Base-by-base conservation (phyloP, 35 echinoderm and acorn worm genomes). In the Holothuria glaberrima region DNA sequence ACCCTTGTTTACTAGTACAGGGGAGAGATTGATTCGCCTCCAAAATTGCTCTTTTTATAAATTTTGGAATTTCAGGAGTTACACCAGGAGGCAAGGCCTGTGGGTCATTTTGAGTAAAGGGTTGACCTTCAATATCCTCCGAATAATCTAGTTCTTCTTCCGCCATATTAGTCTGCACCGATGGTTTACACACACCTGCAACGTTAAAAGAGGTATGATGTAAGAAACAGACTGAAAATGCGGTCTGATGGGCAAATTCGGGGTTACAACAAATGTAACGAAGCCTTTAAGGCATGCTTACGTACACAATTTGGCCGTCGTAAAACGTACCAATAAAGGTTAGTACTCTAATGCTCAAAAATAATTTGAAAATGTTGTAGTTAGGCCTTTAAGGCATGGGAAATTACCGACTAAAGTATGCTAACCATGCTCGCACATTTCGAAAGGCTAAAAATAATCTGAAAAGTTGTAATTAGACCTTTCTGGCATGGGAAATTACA, bases 1-100 rank as follows among this genome's bases (percentile, higher is more conserved):
- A 77, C n/a, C 16, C 36, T 32, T 34, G 73, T 77, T 77, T 34
- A 30, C 36, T 24, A 21, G n/a, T 68, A 68, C 22, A 3, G n/a
- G 64, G n/a, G 22, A 68, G n/a, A 38, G 31, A 77, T 77, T 83
- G 80, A 30, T 26, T 83, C 1, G 80, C 80, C 56, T 25, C 44
- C 19, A 58, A 83, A 83, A 83, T 58, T 24, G 80, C 80, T 83
- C 35, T 83, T 24, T 59, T 35, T 26, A 83, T 83, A 24, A 28
- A 83, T 9, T 83, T 83, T 25, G 45, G 29, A 58, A 83, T 54
- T 83, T 83, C 80, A 58, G 80, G 33, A 48, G n/a, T 59, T 58
- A 77, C 50, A 58, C 46, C 80, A 19, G 45, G 24, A 58, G 80
- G 80, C 25, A 83, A 83, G 21, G 56, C 12, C 18, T 83, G 46